Evolutionary conservation across 1,140 invertebrate species (phyloP), one percentile per base, ranked within the genome.

Genomic region (Brachionus paranguensis): DNA sequence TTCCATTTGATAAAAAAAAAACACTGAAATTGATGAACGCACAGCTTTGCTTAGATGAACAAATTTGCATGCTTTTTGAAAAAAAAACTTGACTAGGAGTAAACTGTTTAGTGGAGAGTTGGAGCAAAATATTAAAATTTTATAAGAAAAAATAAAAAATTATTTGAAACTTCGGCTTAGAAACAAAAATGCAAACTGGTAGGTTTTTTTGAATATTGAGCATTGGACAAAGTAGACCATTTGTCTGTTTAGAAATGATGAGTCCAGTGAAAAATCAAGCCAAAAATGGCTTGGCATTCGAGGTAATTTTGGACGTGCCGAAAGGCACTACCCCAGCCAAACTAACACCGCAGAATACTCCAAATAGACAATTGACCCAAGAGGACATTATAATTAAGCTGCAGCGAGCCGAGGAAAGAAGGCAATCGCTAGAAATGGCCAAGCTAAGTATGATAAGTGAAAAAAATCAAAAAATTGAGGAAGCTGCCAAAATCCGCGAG

Each of bases 401-500:
- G 12, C 78, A 81, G 60, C 20, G 33, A 12, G 78, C 78, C 17
- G 78, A 81, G 29, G 78, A 81, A 53, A 60, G 78, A 41, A 24
- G 78, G n/a, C 78, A 81, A 37, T 81, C 78, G 24, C 33, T 81
- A 3, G 78, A 81, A 68, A 81, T 68, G 37, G 64, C 64, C 17
- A 81, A 81, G 27, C 53, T 81, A 0, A 81, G 60, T 27, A 12
- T 45, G 8, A 60, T 81, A 12, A 64, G 60, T 20, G 78, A 81
- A 29, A 60, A 81, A 24, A 81, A 45, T 24, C 78, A 81, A 81
- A 60, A 64, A 45, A 81, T 81, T 45, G 78, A 81, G 17, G 78
- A 81, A 47, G 78, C 78, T 1, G 78, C 78, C 14, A 81, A 81
- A 47, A 10, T 47, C n/a, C 78, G 78, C 33, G 78, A 81, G 14